A percentile compares a stretch with the other conserved stretches of the same genome.
Evolutionary conservation across 2,797 vertebrate species (phyloP).

Genomic region (Lateolabrax maculatus): DNA sequence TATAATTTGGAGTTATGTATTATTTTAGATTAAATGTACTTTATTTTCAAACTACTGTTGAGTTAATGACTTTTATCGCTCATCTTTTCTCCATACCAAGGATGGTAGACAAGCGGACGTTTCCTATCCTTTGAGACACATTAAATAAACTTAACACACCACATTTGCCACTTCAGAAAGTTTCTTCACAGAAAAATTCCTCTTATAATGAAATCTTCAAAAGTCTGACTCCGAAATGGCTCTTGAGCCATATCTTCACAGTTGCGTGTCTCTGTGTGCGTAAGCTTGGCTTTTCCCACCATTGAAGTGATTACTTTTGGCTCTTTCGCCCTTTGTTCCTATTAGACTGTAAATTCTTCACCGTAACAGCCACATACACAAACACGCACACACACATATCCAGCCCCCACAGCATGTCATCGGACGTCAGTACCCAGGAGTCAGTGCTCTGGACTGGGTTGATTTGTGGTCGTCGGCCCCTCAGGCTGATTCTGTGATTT

Average conservation of each 20-base stretch:
- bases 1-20: too few species aligned
- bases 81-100: not conserved
- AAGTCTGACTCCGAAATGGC: conserved; percentile 26
- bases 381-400: conserved; percentile 9
- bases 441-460: conserved; percentile 37
- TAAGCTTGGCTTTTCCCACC: conserved; percentile 28
- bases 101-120: not conserved
- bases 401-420: conserved; percentile 34
- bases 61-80: not conserved
- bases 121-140: not conserved
- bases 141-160: not conserved
- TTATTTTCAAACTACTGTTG: not conserved
- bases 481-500: conserved; percentile 51
- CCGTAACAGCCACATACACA: conserved; percentile 6
- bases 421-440: conserved; percentile 33
- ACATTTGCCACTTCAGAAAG: not conserved
- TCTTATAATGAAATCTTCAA: not conserved
- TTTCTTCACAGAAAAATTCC: not conserved
- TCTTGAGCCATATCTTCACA: conserved; percentile 6
- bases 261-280: not conserved
- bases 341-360: conserved; percentile 47
- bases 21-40: not conserved
- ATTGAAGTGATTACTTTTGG: conserved; percentile 54
- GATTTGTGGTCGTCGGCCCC: conserved; percentile 64
- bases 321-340: conserved; percentile 18